Conservation (phyloP, 2,797 vertebrate species). For the Enteromius unitaeniatus region DNA sequence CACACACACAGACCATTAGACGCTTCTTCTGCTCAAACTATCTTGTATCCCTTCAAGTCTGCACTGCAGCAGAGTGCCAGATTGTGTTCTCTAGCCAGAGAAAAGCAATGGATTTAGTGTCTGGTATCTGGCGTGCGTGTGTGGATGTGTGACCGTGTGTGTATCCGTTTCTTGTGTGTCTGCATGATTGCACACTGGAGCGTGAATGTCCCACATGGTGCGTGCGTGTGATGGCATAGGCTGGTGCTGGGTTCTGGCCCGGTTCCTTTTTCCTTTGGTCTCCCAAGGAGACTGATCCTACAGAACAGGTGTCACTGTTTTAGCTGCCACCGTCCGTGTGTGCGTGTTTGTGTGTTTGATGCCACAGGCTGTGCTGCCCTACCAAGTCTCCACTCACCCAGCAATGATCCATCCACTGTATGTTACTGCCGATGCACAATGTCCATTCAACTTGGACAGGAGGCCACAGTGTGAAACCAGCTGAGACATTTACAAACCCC, state of each 20-base stretch:
- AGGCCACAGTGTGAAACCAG: slow-evolving; percentile 30
- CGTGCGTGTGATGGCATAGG: slow-evolving; percentile 50
- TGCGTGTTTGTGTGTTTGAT: slow-evolving; percentile 9
- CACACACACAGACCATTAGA: slow-evolving; percentile 34
- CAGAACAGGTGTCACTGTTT: slow-evolving; percentile 64
- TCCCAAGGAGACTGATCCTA: slow-evolving; percentile 59
- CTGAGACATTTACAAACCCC: slow-evolving; percentile 11
- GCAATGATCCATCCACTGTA: slow-evolving; percentile 33
- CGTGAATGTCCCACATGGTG: slow-evolving; percentile 52
- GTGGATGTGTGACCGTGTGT: slow-evolving; percentile 48
- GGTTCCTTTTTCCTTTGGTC: slow-evolving; percentile 35
- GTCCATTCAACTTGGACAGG: slow-evolving; percentile 35
- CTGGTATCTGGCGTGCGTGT: slow-evolving; percentile 36
- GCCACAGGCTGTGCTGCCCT: slow-evolving; percentile 28
- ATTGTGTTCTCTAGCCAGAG: slow-evolving; percentile 51
- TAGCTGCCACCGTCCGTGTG: slow-evolving; percentile 51
- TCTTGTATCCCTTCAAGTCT: slow-evolving; percentile 27
- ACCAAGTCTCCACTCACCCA: slow-evolving; percentile 31
- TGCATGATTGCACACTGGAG: slow-evolving; percentile 54
- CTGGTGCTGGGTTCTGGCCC: slow-evolving; percentile 45
- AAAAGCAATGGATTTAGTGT: slow-evolving; percentile 55
- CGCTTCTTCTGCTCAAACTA: slow-evolving; percentile 28
- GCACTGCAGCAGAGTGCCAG: slow-evolving; percentile 48
- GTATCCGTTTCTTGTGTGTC: slow-evolving; percentile 48
- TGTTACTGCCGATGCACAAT: slow-evolving; percentile 28